These are phyloP conservation scores for Seriola dumerili DNA, from an alignment of 2,113 vertebrate genomes.

Conservation along the genomic window DNA sequence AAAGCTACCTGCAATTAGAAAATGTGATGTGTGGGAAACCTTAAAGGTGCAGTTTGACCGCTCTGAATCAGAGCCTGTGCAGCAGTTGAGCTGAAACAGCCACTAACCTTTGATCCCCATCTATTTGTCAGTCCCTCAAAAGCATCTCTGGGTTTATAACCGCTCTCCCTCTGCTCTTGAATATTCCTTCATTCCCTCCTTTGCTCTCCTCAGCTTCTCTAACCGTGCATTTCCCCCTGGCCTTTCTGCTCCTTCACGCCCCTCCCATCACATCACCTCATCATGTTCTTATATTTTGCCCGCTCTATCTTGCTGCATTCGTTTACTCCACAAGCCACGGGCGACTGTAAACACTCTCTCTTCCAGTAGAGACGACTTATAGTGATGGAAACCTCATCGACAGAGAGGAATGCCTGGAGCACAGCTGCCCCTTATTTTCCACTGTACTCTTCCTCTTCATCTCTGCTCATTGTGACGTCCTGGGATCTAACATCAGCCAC, in stretches of 20 bases:
- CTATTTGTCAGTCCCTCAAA: conserved; percentile 41
- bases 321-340: conserved; percentile 28
- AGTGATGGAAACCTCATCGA: conserved; percentile 47
- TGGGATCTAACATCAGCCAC: conserved; percentile 31
- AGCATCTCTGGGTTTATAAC: conserved; percentile 7
- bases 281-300: conserved; percentile 2
- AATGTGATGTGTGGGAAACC: conserved; percentile 12
- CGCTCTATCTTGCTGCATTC: conserved; percentile 26
- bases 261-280: conserved; percentile 9
- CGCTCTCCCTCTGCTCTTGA: conserved; percentile 26
- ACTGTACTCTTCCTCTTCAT: conserved; percentile 1
- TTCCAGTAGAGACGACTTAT: conserved; percentile 18
- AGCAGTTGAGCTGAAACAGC: conserved; percentile 17
- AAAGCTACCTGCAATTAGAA: conserved; percentile 23
- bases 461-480: not conserved
- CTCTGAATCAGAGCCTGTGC: conserved; percentile 3
- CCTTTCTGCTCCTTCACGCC: not conserved
- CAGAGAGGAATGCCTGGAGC: conserved; percentile 29
- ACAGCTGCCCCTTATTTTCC: conserved; percentile 31
- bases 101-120: conserved; percentile 49
- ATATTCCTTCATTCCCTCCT: conserved; percentile 31
- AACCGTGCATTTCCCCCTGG: not conserved
- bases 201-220: conserved; percentile 37
- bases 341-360: conserved; percentile 41
- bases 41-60: conserved; percentile 28